Percentiles rank a stretch among this genome's conserved stretches.
Evolutionary conservation across 2,113 vertebrate genomes (phyloP).

Genomic region (Sapayoa aenigma): DNA sequence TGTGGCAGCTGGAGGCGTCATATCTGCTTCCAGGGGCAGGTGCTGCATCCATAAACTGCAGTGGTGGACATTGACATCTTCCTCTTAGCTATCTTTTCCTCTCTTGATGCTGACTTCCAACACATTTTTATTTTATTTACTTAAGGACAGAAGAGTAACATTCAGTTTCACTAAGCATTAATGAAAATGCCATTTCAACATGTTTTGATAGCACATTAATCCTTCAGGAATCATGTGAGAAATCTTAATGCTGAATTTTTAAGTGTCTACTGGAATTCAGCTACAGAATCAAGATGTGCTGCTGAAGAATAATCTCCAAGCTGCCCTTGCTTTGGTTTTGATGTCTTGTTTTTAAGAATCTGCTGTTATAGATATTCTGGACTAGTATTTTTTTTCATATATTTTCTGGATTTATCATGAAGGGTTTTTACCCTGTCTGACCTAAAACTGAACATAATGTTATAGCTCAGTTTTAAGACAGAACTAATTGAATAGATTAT

Average conservation of each 20-base stretch:
- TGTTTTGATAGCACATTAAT: not conserved
- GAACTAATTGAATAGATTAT: not conserved
- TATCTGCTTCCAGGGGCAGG: not conserved
- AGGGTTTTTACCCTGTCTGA: not conserved
- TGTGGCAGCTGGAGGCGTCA: too few species aligned
- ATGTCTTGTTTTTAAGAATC: not conserved
- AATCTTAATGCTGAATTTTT: not conserved
- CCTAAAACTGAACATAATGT: not conserved
- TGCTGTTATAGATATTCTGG: not conserved
- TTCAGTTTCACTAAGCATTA: not conserved
- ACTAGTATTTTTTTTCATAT: not conserved
- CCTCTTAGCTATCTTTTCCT: not conserved
- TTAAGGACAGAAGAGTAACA: not conserved
- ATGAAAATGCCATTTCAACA: not conserved
- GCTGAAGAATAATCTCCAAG: not conserved
- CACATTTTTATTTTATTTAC: not conserved
- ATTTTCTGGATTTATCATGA: not conserved
- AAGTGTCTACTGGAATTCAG: not conserved
- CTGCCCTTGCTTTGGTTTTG: not conserved
- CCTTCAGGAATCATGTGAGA: not conserved
- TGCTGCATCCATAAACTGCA: fast-evolving
- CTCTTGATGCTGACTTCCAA: not conserved
- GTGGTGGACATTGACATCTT: fast-evolving
- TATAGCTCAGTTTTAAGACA: not conserved
- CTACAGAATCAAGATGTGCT: not conserved